Base-by-base conservation (phyloP, 1,140 invertebrate species). In the Oedothorax gibbosus region DNA sequence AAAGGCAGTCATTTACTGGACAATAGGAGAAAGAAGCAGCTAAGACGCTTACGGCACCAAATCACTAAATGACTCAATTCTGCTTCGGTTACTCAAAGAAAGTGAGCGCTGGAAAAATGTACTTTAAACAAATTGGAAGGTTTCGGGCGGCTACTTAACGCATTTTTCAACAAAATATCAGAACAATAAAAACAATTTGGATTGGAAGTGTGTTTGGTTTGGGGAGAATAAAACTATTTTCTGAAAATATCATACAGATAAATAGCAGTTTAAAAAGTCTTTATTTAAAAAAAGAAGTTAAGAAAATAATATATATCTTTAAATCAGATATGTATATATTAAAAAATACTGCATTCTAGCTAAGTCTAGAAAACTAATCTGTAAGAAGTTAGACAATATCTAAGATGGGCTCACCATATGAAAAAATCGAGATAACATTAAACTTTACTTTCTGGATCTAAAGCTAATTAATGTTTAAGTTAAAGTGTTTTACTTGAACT, bases 11-110 rank as follows among this genome's bases (percentile, higher is more conserved):
- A 82, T 82, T 82, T 82, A 82, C 79, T n/a, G 79, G 56, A 65
- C 79, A 82, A 73, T 64, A 15, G 79, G 73, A 82, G 79, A 82
- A 82, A 68, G 53, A 69, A 82, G 72, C 68, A 69, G 72, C 35
- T 20, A 65, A 73, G 68, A 35, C 68, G 56, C 68, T 82, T 72
- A 71, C 54, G 68, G 79, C 79, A 72, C 14, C 69, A 82, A 73
- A 73, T 73, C 79, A 65, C 79, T 73, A 82, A 82, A 82, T 82
- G 69, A 82, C 69, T 82, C 69, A 72, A 82, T 82, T 82, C 79
- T 82, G 69, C 68, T 65, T 73, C 79, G 79, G 65, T 82, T 72
- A 82, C 66, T 53, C 73, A 73, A 60, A 57, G 68, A 82, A 72
- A 73, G 18, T 15, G n/a, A 73, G 69, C 18, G 54, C 11, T 56